Evolutionary conservation across 1,140 invertebrate species (phyloP).

Genomic region (Drosophila persimilis): DNA sequence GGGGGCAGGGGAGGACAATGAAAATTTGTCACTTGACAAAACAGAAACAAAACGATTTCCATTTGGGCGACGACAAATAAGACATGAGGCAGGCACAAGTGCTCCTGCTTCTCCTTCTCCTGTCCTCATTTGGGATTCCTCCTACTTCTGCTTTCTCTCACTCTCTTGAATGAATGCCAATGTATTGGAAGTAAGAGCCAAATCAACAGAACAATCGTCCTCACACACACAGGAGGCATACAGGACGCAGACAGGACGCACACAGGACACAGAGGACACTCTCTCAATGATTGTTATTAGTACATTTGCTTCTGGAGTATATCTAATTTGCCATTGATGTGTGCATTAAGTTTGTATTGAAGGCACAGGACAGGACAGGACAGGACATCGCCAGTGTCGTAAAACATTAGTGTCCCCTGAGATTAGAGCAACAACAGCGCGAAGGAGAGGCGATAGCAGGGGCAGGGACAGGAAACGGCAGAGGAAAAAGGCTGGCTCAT

Average conservation of each 20-base stretch:
- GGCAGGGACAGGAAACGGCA: conserved; percentile 2
- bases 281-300: conserved; percentile 79
- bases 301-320: conserved; percentile 73
- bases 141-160: neutral
- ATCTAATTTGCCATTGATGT: conserved; percentile 81
- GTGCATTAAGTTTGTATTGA: conserved; percentile 72
- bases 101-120: neutral
- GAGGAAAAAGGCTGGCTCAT: conserved; percentile 72
- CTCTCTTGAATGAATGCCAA: conserved; percentile 51
- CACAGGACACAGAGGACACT: conserved; percentile 7
- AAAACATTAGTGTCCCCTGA: conserved; percentile 80
- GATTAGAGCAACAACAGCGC: conserved; percentile 53
- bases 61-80: conserved; percentile 70
- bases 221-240: conserved; percentile 3
- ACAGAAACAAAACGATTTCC: conserved; percentile 76
- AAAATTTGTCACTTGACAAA: conserved; percentile 78
- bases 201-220: conserved; percentile 67
- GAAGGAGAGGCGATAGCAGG: conserved; percentile 1
- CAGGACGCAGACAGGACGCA: conserved; percentile 5
- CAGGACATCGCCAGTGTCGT: conserved; percentile 52
- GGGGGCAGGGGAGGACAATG: conserved; percentile 48
- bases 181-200: conserved; percentile 76
- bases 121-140: neutral
- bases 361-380: conserved; percentile 59
- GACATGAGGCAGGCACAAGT: conserved; percentile 65